Base-by-base conservation (phyloP, 2,113 vertebrate genomes). In the Maccullochella peelii region DNA sequence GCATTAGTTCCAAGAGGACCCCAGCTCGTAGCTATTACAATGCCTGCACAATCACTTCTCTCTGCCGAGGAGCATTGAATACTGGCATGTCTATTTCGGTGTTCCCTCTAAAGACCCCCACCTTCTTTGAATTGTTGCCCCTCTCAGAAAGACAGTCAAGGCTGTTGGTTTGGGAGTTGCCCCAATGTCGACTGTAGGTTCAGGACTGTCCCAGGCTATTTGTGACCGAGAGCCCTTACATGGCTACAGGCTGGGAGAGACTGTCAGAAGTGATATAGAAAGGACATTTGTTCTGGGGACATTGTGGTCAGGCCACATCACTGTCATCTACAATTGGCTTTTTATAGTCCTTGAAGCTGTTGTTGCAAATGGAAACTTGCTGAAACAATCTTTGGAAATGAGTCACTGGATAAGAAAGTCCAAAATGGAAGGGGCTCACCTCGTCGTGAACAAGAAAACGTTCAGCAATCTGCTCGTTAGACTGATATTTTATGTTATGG, bases 171-270 rank as follows among this genome's bases (percentile, higher is more conserved):
- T 76, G 50, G 76, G 71, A 72, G 78, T 50, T 66, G 74, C 73
- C 71, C 79, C 65, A 79, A 62, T 72, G 82, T 47, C 33, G 57
- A 78, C 73, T 40, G 42, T 50, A 38, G 88, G 91, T 86, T 93
- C 83, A 90, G 84, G 36, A 92, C 71, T 54, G 77, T 68, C 62
- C 36, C 7, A 16, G 79, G 86, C 91, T 92, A 90, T 94, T 91
- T 93, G 77, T 88, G 90, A 93, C 77, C 42, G 18, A 25, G 40
- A 87, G 72, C 82, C 92, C 89, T 90, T 85, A 88, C 88, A 95
- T 93, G 92, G 88, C 73, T 72, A 47, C 65, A 77, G 77, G 16
- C 84, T 77, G 71, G 61, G 73, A 79, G 65, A 68, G 77, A 84
- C 78, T 61, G 72, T 81, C 88, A 89, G 72, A 73, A 77, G 86